phyloP scores from a whole-genome alignment of 2,888 invertebrate species.

The Heliconius charithonia region DNA sequence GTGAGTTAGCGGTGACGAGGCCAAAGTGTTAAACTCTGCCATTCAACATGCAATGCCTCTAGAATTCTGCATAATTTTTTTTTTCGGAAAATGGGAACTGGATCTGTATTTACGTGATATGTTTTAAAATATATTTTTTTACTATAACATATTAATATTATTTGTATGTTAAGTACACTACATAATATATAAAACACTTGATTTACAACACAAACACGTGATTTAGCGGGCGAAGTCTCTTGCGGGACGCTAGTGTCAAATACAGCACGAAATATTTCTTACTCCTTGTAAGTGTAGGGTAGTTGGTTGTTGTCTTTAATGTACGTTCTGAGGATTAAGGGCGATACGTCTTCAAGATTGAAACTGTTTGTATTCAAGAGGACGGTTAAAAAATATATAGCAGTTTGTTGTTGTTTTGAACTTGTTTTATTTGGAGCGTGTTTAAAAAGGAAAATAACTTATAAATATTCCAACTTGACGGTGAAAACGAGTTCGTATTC shows the following conservation, averaged over 20 bases:
- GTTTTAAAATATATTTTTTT: too few species aligned
- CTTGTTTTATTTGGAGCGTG: not conserved
- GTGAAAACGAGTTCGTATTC: not conserved
- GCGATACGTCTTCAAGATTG: slow-evolving; percentile 48
- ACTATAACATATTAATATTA: too few species aligned
- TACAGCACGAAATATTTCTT: not conserved
- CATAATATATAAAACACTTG: too few species aligned
- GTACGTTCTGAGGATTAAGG: slow-evolving; percentile 45
- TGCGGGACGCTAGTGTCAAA: not conserved
- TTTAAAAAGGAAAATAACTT: not conserved
- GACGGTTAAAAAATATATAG: slow-evolving; percentile 31
- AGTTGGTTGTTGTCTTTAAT: slow-evolving; percentile 42
- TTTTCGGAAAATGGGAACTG: too few species aligned
- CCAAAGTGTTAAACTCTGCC: too few species aligned
- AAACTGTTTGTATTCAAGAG: slow-evolving; percentile 39
- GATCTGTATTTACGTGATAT: too few species aligned
- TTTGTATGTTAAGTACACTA: too few species aligned
- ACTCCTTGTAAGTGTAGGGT: slow-evolving; percentile 24
- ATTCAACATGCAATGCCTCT: too few species aligned
- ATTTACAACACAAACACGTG: too few species aligned
- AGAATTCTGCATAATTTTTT: too few species aligned
- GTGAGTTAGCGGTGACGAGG: too few species aligned
- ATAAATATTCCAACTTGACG: not conserved
- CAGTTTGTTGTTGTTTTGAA: slow-evolving; percentile 23
- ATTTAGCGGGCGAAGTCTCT: not conserved